Percentiles rank a stretch among this genome's conserved stretches.
phyloP scores from a whole-genome alignment of 2,113 vertebrate species.

The Lycocorax pyrrhopterus region DNA sequence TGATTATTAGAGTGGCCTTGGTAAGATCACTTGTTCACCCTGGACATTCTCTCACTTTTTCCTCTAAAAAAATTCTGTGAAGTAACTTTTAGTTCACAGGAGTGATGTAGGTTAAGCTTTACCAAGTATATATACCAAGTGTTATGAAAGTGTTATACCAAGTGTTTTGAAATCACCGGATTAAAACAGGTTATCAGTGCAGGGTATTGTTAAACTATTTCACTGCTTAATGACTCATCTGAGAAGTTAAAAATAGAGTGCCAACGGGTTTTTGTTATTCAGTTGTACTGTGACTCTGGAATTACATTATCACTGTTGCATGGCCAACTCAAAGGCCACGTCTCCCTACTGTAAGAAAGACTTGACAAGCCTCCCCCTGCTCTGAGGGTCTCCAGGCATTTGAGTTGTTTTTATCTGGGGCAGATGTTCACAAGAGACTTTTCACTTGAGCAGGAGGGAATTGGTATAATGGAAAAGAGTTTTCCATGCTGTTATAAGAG shows the following conservation, averaged over 20 bases:
- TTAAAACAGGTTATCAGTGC: not conserved
- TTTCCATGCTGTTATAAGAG: not conserved
- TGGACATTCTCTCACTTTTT: not conserved
- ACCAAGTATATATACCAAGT: not conserved
- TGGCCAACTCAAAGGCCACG: not conserved
- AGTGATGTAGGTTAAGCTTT: not conserved
- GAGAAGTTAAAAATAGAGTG: not conserved
- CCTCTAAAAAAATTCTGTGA: not conserved
- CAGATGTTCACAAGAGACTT: not conserved
- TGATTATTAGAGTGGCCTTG: not conserved
- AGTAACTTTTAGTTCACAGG: not conserved
- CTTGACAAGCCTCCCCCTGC: not conserved
- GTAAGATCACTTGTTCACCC: not conserved
- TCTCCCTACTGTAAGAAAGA: not conserved
- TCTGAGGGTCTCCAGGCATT: not conserved
- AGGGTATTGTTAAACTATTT: not conserved
- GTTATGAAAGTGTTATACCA: too few relatives aligned
- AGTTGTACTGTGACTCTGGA: not conserved
- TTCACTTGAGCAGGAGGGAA: not conserved
- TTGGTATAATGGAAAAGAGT: not conserved
- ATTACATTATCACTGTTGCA: not conserved
- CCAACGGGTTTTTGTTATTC: not conserved
- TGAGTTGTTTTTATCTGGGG: not conserved
- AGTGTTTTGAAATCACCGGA: not conserved
- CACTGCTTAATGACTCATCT: not conserved